phyloP scores from a whole-genome alignment of 92 coral and sea anemone genomes.

The Scolanthus callimorphus region DNA sequence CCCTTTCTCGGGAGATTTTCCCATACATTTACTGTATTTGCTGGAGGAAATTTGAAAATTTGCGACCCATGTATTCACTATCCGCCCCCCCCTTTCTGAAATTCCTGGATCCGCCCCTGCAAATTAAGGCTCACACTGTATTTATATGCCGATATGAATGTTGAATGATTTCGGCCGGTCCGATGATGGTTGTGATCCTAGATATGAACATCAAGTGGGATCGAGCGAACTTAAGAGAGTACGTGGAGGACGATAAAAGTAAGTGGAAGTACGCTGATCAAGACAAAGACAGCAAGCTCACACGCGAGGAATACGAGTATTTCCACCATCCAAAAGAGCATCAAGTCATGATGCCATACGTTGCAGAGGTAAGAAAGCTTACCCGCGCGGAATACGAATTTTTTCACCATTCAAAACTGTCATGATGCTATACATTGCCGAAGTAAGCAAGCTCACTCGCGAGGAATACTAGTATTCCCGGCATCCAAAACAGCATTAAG shows the following conservation, averaged over 20 bases:
- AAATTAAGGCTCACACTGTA: no score
- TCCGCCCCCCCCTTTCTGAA: no score
- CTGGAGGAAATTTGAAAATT: no score
- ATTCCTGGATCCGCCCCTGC: no score
- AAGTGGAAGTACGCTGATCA: conserved; percentile 95
- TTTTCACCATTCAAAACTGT: background rate
- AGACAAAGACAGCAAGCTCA: conserved; percentile 72
- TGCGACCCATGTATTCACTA: no score
- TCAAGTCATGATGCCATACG: conserved; percentile 76
- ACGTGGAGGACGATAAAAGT: conserved; percentile 69
- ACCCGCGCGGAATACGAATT: conserved; percentile 11
- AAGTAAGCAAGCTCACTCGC: conserved; percentile 45
- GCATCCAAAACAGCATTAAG: conserved; percentile 68
- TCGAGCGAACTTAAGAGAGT: conserved; percentile 58
- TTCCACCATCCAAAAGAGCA: conserved; percentile 92
- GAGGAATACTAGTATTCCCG: conserved; percentile 64
- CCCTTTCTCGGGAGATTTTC: no score
- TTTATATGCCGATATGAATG: no score
- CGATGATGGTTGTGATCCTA: no score
- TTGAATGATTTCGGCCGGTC: no score
- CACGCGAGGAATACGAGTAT: conserved; percentile 81
- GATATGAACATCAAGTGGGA: conserved; percentile 88
- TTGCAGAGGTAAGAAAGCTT: conserved; percentile 75
- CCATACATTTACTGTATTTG: no score
- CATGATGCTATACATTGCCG: conserved; percentile 68